Percentiles rank a stretch among this genome's conserved stretches.
These are phyloP conservation scores for Zophobas morio DNA, from an alignment of 1,140 invertebrate species.

Conservation along the genomic window DNA sequence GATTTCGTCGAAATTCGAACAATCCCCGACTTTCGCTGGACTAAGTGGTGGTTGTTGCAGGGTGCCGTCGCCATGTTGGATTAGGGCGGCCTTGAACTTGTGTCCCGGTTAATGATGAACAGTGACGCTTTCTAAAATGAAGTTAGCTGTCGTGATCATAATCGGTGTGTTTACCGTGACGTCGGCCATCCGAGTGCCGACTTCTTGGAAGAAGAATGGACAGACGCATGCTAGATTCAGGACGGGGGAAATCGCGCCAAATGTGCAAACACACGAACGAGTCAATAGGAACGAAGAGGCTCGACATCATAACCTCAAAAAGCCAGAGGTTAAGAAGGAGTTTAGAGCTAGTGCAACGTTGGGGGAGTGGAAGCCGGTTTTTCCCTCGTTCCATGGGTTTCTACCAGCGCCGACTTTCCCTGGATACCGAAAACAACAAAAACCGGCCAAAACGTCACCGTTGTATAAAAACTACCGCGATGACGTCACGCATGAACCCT, in stretches of 20 bases:
- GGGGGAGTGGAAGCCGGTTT: slow-evolving; percentile 11
- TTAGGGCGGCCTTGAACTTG: slow-evolving; percentile 9
- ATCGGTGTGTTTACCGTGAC: slow-evolving; percentile 38
- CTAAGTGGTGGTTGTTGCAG: no score
- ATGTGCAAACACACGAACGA: slow-evolving; percentile 8
- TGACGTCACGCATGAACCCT: slow-evolving; percentile 57
- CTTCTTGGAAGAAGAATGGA: slow-evolving; percentile 12
- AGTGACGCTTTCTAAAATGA: slow-evolving; percentile 47
- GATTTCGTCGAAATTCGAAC: background rate
- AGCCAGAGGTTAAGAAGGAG: background rate
- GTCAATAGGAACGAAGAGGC: slow-evolving; percentile 5
- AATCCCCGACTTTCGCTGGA: slow-evolving; percentile 10
- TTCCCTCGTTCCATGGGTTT: background rate
- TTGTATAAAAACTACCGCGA: slow-evolving; percentile 56
- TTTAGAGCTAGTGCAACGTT: slow-evolving; percentile 9
- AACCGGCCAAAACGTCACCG: background rate
- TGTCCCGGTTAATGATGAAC: slow-evolving; percentile 35
- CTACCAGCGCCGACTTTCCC: no score
- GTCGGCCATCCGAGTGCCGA: slow-evolving; percentile 44
- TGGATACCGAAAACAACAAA: background rate
- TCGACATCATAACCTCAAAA: slow-evolving; percentile 15
- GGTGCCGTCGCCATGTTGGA: slow-evolving; percentile 3
- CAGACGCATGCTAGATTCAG: slow-evolving; percentile 23
- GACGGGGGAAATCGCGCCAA: background rate
- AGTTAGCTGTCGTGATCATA: slow-evolving; percentile 37